Evolutionary conservation across 1,140 invertebrate genomes (phyloP).

Genomic region (Lasaia peninsularis): DNA sequence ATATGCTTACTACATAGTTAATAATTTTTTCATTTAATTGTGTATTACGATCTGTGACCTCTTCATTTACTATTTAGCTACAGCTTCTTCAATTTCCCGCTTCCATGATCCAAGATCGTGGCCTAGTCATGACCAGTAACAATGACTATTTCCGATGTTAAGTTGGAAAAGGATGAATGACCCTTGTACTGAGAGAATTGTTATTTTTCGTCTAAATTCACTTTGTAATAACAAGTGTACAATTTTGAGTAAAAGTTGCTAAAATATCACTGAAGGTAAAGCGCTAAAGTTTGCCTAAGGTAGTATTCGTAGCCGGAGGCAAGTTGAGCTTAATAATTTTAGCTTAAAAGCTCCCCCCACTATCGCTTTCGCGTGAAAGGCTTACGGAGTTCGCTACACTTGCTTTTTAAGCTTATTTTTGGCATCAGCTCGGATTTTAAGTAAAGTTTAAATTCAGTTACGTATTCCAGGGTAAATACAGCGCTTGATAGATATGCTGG

Average conservation of each 20-base stretch:
- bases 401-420: constrained; percentile 66
- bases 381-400: constrained; percentile 51
- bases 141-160: too few species aligned
- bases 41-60: too few species aligned
- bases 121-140: too few species aligned
- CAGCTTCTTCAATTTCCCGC: too few species aligned
- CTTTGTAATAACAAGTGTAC: not conserved
- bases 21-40: too few species aligned
- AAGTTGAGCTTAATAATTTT: constrained; percentile 70
- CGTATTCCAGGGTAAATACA: constrained; percentile 18
- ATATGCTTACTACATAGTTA: too few species aligned
- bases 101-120: too few species aligned
- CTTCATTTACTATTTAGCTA: too few species aligned
- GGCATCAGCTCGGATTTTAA: constrained; percentile 44
- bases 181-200: too few species aligned
- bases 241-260: not conserved
- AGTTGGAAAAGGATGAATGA: too few species aligned
- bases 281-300: constrained; percentile 33
- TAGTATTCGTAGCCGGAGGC: constrained; percentile 39
- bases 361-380: constrained; percentile 63
- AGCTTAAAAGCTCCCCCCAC: constrained; percentile 67
- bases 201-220: not conserved
- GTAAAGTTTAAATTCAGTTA: constrained; percentile 44
- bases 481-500: constrained; percentile 1
- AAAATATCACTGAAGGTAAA: constrained; percentile 17